Evolutionary conservation across 1,140 invertebrate genomes (phyloP).

Genomic region (Antheraea mylitta): DNA sequence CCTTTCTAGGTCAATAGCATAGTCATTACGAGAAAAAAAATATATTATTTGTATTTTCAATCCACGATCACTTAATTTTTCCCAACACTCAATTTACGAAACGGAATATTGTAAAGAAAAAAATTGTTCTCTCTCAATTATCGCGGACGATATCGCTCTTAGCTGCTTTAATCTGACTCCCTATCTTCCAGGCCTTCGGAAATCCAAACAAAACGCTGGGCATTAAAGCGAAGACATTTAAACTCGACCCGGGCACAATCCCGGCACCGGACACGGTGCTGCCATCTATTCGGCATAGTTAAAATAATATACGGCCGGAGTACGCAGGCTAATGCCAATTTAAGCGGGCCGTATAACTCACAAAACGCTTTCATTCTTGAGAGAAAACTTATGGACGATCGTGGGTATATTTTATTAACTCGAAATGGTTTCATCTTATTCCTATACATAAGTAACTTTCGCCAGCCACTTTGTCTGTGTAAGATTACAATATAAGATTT

Average conservation of each 20-base stretch:
- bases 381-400: not conserved
- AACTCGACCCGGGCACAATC: conserved; percentile 2
- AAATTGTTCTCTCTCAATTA: not conserved
- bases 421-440: too few relatives aligned
- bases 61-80: too few relatives aligned
- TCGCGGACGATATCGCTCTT: not conserved
- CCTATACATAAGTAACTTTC: too few relatives aligned
- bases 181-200: not conserved
- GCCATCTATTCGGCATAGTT: conserved; percentile 3
- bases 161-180: not conserved
- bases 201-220: conserved; percentile 1
- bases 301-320: conserved; percentile 1
- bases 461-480: too few relatives aligned
- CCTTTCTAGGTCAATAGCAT: too few relatives aligned
- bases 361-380: conserved; percentile 5
- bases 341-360: conserved; percentile 1
- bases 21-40: too few relatives aligned
- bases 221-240: conserved; percentile 2
- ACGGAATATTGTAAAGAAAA: not conserved
- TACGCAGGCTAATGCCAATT: conserved; percentile 1
- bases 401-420: not conserved
- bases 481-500: too few relatives aligned
- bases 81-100: not conserved
- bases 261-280: not conserved
- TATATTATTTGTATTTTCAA: too few relatives aligned